These are phyloP conservation scores for Chelonia mydas DNA, from an alignment of 2,797 vertebrate genomes.

Conservation along the genomic window DNA sequence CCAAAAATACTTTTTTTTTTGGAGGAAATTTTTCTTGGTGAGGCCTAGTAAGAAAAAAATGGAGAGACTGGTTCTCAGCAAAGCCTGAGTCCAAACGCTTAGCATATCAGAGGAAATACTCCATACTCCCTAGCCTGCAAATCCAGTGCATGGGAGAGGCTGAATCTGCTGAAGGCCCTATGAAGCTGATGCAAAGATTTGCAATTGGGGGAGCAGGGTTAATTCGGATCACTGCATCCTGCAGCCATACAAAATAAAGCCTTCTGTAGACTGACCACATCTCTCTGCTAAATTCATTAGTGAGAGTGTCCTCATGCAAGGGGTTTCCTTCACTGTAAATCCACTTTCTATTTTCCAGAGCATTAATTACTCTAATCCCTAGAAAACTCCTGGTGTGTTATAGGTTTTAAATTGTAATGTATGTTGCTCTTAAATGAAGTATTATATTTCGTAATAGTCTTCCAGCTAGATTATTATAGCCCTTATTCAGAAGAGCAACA, in stretches of 20 bases:
- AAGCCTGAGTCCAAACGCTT: neutral
- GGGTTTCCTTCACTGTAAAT: neutral
- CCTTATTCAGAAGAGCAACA: neutral
- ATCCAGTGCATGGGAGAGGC: neutral
- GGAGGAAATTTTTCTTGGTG: neutral
- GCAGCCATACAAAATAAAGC: neutral
- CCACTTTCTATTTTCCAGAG: neutral
- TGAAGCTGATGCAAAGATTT: conserved; percentile 7
- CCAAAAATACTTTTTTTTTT: neutral
- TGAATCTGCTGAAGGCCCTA: conserved; percentile 14
- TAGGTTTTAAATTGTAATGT: neutral
- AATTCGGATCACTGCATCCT: neutral
- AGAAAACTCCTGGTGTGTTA: neutral
- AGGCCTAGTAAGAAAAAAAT: neutral
- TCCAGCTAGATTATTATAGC: neutral
- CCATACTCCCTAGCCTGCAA: neutral
- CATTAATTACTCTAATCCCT: neutral
- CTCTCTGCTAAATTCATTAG: neutral
- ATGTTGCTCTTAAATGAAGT: neutral
- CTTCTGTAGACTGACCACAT: neutral
- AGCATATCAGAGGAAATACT: conserved; percentile 1
- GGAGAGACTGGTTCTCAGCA: neutral
- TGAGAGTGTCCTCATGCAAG: neutral
- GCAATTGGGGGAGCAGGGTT: neutral
- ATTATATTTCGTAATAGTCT: neutral